Base-by-base conservation (phyloP, 2,113 vertebrate species). In the Prinia subflava region DNA sequence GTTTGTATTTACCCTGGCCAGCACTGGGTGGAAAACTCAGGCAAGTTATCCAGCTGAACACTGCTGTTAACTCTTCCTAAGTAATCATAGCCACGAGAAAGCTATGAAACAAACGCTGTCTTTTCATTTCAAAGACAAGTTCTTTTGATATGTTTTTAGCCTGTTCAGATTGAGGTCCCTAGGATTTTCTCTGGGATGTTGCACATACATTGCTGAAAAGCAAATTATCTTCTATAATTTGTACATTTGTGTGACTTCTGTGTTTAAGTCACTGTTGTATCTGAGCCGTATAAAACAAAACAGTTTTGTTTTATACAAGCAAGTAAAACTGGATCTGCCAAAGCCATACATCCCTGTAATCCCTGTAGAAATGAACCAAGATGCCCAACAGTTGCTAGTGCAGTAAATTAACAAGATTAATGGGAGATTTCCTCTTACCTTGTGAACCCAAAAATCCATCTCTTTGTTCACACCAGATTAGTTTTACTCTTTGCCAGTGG, bases 371-470 rank as follows among this genome's bases (percentile, higher is more conserved):
- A 92, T n/a, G 16, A 91, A 77, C 16, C 0, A 1, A 82, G 33
- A 69, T 74, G 31, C 27, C 25, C 28, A 64, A 62, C 33, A 47
- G 15, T 91, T 89, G 52, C 20, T 75, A 69, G 39, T n/a, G 57
- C 60, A 90, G 55, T 86, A 95, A 96, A 92, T 90, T 88, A 92
- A 55, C 22, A 88, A 85, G 60, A 95, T 81, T 65, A 86, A 94
- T 78, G 35, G 52, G 23, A 92, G 35, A 63, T 68, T 87, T 87
- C 62, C 69, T 94, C 71, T 92, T 94, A 71, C 44, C 47, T 83
- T 60, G 42, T 90, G 71, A 95, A 92, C 15, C 39, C 17, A 41
- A 75, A 92, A 82, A 93, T 83, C 52, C 22, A 89, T 84, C 44
- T 78, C 24, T 94, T 69, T 69, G 13, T 94, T 94, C 77, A 83